Percentiles rank a stretch among this genome's conserved stretches.
phyloP scores from a whole-genome alignment of 1,140 invertebrate genomes.

The Neotoxoptera formosana region DNA sequence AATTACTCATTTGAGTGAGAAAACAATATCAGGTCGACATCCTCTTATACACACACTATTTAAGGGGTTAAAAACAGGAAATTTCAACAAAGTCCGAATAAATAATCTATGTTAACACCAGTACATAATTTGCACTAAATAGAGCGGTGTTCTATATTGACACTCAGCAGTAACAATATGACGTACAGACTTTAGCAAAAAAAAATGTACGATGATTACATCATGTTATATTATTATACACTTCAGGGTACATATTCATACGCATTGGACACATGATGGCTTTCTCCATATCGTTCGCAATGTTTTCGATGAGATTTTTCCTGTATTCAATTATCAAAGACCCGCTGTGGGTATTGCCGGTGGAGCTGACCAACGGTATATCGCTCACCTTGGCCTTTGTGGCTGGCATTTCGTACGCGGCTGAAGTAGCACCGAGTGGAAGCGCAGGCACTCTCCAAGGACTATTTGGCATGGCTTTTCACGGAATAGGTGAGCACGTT shows the following conservation, averaged over 20 bases:
- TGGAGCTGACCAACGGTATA: background rate
- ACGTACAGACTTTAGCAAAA: background rate
- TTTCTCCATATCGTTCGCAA: background rate
- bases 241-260: background rate
- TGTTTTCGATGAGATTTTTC: background rate
- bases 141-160: background rate
- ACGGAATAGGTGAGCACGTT: background rate
- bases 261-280: background rate
- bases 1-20: no score
- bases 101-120: no score
- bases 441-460: background rate
- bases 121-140: no score
- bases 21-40: no score
- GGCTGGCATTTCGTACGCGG: background rate
- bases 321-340: background rate
- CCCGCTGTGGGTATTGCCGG: background rate
- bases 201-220: background rate
- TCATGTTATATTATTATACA: background rate
- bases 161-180: background rate
- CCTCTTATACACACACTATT: no score
- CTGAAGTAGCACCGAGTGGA: background rate
- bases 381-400: background rate
- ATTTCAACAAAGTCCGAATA: no score
- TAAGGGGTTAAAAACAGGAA: no score
- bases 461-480: background rate